phyloP scores from a whole-genome alignment of 2,888 invertebrate species.

The Nebria brevicollis region DNA sequence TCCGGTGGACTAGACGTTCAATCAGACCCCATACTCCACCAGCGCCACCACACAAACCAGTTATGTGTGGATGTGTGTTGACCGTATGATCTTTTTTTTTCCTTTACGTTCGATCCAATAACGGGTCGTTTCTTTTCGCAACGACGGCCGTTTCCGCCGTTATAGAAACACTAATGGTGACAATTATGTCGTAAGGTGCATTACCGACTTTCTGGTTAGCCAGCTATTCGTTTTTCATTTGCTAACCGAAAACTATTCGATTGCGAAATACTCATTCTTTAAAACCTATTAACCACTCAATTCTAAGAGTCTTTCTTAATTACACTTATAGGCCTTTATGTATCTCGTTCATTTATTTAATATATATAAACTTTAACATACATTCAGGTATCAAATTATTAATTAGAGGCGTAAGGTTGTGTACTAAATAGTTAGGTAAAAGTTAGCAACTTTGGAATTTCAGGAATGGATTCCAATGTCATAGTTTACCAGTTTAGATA shows the following conservation, averaged over 20 bases:
- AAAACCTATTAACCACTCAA: not conserved
- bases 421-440: too few species aligned
- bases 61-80: not conserved
- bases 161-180: conserved; percentile 40
- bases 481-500: too few species aligned
- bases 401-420: too few species aligned
- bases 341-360: too few species aligned
- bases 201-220: not conserved
- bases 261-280: not conserved
- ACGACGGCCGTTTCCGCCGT: conserved; percentile 18
- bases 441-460: too few species aligned
- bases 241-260: conserved; percentile 17
- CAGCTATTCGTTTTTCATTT: not conserved
- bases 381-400: too few species aligned
- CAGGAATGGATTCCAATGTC: too few species aligned
- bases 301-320: too few species aligned
- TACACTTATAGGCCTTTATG: too few species aligned
- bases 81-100: not conserved
- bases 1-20: not conserved
- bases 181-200: conserved; percentile 44
- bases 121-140: conserved; percentile 12
- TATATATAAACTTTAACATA: too few species aligned
- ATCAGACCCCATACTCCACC: not conserved
- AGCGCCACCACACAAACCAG: not conserved
- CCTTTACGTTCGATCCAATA: not conserved